Percentiles rank a stretch among this genome's conserved stretches.
These are phyloP conservation scores for Stramonita haemastoma DNA, from an alignment of 2,888 invertebrate genomes.

Conservation along the genomic window DNA sequence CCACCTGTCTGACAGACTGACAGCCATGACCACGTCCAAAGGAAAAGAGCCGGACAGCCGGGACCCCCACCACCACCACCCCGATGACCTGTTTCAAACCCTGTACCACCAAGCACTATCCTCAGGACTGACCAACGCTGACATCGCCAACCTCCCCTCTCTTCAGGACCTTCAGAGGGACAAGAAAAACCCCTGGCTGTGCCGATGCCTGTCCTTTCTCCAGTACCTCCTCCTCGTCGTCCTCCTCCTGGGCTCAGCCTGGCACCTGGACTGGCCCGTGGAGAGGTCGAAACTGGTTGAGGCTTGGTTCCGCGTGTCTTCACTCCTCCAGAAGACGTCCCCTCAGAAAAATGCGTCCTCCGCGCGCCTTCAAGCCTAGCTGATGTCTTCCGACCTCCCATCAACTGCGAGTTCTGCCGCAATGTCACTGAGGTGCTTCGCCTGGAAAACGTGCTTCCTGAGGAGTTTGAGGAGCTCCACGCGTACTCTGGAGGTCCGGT, in stretches of 20 bases:
- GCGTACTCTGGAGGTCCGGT: slow-evolving; percentile 90
- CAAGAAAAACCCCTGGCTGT: neutral
- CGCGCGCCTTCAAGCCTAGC: slow-evolving; percentile 55
- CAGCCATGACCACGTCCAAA: neutral
- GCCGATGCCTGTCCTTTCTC: slow-evolving; percentile 17
- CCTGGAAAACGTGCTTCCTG: slow-evolving; percentile 83
- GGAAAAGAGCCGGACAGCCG: no score
- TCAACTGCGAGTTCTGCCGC: slow-evolving; percentile 87
- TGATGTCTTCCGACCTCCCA: slow-evolving; percentile 85
- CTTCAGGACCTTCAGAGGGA: slow-evolving; percentile 50
- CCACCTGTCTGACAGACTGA: no score
- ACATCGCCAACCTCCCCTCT: slow-evolving; percentile 57
- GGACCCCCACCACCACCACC: neutral
- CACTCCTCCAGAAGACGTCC: slow-evolving; percentile 48
- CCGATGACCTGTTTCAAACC: slow-evolving; percentile 41
- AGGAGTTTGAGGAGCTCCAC: slow-evolving; percentile 85
- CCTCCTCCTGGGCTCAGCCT: slow-evolving; percentile 41
- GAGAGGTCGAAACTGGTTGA: slow-evolving; percentile 50
- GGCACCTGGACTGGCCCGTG: slow-evolving; percentile 64
- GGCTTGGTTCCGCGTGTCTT: slow-evolving; percentile 57
- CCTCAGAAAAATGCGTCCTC: slow-evolving; percentile 62
- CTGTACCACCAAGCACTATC: slow-evolving; percentile 59
- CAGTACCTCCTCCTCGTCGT: slow-evolving; percentile 11
- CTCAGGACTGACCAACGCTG: slow-evolving; percentile 59
- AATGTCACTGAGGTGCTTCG: slow-evolving; percentile 83